Percentiles rank a stretch among this genome's conserved stretches.
Evolutionary conservation across 2,888 invertebrate species (phyloP).

Genomic region (Listrodromus nycthemerus): DNA sequence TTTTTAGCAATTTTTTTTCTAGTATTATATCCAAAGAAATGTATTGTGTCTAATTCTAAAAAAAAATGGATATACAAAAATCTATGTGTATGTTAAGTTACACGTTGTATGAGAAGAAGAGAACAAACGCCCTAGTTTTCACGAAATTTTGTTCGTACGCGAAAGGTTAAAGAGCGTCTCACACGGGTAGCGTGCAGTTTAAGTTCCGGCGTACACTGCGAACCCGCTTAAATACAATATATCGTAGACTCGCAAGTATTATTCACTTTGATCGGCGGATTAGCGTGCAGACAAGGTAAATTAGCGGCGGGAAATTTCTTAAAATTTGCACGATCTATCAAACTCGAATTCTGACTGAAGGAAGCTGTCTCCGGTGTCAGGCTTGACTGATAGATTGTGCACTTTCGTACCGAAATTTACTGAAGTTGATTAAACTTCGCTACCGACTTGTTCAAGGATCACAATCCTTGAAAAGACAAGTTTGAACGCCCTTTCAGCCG

Average conservation of each 20-base stretch:
- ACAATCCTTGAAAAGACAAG: background rate
- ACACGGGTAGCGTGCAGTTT: background rate
- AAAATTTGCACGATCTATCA: constrained; percentile 15
- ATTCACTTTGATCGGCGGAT: constrained; percentile 7
- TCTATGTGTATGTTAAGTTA: background rate
- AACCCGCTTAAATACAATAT: background rate
- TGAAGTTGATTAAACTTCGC: background rate
- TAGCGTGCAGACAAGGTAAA: background rate
- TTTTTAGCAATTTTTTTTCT: too few species aligned
- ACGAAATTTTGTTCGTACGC: background rate
- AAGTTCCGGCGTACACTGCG: background rate
- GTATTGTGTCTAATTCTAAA: background rate
- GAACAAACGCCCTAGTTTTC: background rate
- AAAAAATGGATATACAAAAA: background rate
- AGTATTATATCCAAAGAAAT: background rate
- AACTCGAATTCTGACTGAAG: background rate
- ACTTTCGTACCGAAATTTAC: background rate
- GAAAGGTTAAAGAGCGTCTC: background rate
- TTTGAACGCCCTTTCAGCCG: background rate
- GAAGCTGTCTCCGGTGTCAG: constrained; percentile 3
- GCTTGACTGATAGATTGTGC: background rate
- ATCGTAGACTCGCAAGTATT: background rate
- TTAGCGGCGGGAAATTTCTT: constrained; percentile 5
- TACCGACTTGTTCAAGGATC: background rate
- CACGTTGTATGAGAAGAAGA: too few species aligned